Conservation (phyloP, 30 jellyfish, hydroid and myxozoan species). For the Cassiopea xamachana region DNA sequence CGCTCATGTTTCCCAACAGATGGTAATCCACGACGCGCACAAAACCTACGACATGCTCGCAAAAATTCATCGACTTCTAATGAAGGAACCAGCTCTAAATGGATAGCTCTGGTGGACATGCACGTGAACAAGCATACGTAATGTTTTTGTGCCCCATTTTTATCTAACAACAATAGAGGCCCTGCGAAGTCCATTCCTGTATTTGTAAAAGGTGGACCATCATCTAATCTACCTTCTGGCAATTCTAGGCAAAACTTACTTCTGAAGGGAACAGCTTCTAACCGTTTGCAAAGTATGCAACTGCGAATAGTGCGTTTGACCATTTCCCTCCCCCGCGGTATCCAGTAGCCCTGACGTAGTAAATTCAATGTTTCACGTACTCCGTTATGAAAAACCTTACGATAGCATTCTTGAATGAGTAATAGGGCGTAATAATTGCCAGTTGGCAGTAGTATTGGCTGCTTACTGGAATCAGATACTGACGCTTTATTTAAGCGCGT, state of each 20-base stretch:
- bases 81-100: conserved; percentile 56
- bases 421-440: conserved; percentile 19
- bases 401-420: conserved; percentile 53
- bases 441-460: conserved; percentile 62
- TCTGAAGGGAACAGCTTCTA: conserved; percentile 68
- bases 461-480: conserved; percentile 50
- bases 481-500: conserved; percentile 51
- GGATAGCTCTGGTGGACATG: conserved; percentile 53
- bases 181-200: conserved; percentile 63
- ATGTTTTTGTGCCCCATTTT: conserved; percentile 14
- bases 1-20: too few species aligned
- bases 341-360: conserved; percentile 61
- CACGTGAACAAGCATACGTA: conserved; percentile 68
- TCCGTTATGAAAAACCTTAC: conserved; percentile 57
- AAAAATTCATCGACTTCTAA: conserved; percentile 47
- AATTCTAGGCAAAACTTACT: conserved; percentile 28
- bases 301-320: conserved; percentile 36
- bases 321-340: conserved; percentile 77
- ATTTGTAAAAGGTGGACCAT: conserved; percentile 68
- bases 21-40: conserved; percentile 70
- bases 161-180: conserved; percentile 25
- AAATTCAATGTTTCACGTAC: conserved; percentile 52
- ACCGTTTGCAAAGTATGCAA: conserved; percentile 33
- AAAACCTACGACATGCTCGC: conserved; percentile 62
- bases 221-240: conserved; percentile 58